phyloP scores from a whole-genome alignment of 2,888 invertebrate genomes.

The Cantharis flavilabris region DNA sequence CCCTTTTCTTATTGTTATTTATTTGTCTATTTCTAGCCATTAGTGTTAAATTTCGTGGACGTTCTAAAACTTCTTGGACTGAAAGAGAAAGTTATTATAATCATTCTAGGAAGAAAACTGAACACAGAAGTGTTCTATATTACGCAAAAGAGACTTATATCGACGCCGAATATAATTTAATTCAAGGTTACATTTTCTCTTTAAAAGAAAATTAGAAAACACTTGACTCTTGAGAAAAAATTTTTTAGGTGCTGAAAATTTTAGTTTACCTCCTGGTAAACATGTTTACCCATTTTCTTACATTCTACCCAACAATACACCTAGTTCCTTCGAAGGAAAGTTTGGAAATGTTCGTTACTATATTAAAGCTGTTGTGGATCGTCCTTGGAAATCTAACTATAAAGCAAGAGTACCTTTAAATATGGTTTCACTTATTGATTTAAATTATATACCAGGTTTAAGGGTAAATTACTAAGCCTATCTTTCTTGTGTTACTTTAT shows the following conservation, averaged over 20 bases:
- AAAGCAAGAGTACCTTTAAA: constrained; percentile 40
- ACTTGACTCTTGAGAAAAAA: too few species aligned
- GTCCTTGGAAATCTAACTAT: constrained; percentile 47
- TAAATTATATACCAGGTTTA: constrained; percentile 28
- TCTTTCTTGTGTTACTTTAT: background rate
- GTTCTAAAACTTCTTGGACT: constrained; percentile 27
- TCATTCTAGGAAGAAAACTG: background rate
- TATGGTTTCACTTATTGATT: constrained; percentile 43
- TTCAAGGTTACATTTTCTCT: constrained; percentile 7
- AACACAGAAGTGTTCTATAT: constrained; percentile 10
- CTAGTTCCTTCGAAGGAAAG: constrained; percentile 41
- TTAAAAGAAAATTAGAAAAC: background rate
- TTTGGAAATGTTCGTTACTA: constrained; percentile 42
- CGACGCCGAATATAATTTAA: constrained; percentile 13
- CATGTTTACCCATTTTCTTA: constrained; percentile 45
- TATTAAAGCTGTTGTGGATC: constrained; percentile 42
- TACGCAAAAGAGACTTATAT: constrained; percentile 17
- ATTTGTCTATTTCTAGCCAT: constrained; percentile 21
- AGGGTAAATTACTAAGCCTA: constrained; percentile 13
- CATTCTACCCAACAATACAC: constrained; percentile 41
- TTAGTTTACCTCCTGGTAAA: constrained; percentile 39
- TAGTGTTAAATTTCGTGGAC: constrained; percentile 26
- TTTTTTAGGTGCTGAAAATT: constrained; percentile 41
- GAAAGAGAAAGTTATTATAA: constrained; percentile 25
- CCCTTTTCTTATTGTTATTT: background rate